Evolutionary conservation across 2,888 invertebrate genomes (phyloP).

Genomic region (Geophilus truncorum): DNA sequence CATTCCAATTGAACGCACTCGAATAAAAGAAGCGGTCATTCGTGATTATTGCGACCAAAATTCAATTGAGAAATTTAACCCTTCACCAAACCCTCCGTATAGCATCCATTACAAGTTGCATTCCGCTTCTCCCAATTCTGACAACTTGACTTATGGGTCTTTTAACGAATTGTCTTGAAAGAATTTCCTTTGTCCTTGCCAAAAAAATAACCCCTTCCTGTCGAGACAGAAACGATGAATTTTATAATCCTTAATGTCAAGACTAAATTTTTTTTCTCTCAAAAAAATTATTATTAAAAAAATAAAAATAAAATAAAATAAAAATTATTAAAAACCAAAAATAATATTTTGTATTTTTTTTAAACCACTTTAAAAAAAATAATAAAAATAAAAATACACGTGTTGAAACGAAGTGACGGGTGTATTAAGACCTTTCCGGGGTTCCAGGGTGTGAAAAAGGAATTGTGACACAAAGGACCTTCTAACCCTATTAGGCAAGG

Average conservation of each 20-base stretch:
- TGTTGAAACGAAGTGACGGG: too few species aligned
- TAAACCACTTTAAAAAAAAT: too few species aligned
- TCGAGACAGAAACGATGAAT: neutral
- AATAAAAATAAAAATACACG: too few species aligned
- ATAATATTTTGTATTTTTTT: neutral
- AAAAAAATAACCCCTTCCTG: neutral
- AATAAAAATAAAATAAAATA: too few species aligned
- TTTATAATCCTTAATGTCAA: neutral
- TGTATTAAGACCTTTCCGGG: neutral
- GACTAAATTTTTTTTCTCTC: neutral
- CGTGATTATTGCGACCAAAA: too few species aligned
- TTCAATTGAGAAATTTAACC: neutral
- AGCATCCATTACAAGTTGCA: neutral
- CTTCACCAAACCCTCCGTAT: neutral
- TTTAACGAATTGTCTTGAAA: neutral
- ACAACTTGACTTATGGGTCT: slow-evolving; percentile 3
- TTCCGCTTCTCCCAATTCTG: neutral
- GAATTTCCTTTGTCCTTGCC: slow-evolving; percentile 27
- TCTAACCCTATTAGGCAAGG: slow-evolving; percentile 8
- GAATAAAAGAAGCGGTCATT: neutral
- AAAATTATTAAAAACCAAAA: too few species aligned
- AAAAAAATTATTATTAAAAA: neutral
- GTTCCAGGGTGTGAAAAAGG: neutral
- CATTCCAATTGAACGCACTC: neutral
- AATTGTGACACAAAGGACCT: neutral